Percentiles rank a stretch among this genome's conserved stretches.
These are phyloP conservation scores for Archips crataeganus DNA, from an alignment of 2,888 invertebrate species.

Conservation along the genomic window DNA sequence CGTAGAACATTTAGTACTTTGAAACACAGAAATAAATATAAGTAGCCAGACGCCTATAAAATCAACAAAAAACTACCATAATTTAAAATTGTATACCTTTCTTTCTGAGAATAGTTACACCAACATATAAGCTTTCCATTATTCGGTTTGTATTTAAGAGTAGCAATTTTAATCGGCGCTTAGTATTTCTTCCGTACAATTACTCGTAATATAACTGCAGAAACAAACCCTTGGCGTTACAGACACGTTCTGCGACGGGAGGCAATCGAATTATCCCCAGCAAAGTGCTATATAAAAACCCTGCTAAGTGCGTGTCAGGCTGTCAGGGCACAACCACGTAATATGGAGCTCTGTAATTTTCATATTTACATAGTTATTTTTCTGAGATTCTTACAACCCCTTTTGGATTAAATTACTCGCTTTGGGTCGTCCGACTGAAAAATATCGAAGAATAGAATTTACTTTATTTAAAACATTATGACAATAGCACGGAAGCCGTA, in stretches of 20 bases:
- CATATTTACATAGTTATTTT: constrained; percentile 11
- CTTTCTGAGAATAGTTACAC: no score
- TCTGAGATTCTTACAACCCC: neutral
- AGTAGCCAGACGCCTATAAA: no score
- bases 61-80: no score
- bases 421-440: neutral
- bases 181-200: neutral
- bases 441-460: neutral
- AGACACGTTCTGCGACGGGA: constrained; percentile 6
- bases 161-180: neutral
- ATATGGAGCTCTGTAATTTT: constrained; percentile 1
- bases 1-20: no score
- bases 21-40: no score
- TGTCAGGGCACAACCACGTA: neutral
- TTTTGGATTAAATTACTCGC: neutral
- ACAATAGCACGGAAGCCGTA: neutral
- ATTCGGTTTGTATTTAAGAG: neutral
- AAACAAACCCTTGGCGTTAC: neutral
- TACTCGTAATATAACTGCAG: neutral
- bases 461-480: neutral
- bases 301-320: constrained; percentile 9
- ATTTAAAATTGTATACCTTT: no score
- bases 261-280: constrained; percentile 17
- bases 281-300: constrained; percentile 22
- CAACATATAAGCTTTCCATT: neutral